phyloP scores from a whole-genome alignment of 2,888 invertebrate species.

The Caenorhabditis imperialis region DNA sequence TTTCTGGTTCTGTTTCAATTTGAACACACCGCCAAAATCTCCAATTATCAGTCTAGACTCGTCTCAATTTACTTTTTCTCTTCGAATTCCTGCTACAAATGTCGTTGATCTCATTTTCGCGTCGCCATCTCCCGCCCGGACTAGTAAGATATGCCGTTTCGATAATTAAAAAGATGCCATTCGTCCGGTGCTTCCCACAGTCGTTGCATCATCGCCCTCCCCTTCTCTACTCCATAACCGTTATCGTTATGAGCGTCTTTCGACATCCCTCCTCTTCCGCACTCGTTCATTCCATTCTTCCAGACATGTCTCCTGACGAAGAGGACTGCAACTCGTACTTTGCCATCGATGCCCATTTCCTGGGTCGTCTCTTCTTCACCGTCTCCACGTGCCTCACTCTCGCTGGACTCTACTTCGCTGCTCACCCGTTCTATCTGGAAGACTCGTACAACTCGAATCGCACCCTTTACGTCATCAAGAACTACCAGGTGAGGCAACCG shows the following conservation, averaged over 20 bases:
- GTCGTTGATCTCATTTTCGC: too few species aligned
- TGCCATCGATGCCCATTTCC: slow-evolving; percentile 23
- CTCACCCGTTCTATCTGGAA: slow-evolving; percentile 44
- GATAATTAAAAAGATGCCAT: slow-evolving; percentile 13
- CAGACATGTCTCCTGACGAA: slow-evolving; percentile 21
- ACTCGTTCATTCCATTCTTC: slow-evolving; percentile 3
- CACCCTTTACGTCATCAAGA: slow-evolving; percentile 24
- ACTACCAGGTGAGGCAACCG: slow-evolving; percentile 48
- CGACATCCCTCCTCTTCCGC: slow-evolving; percentile 12
- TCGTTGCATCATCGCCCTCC: neutral
- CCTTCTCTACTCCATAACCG: slow-evolving; percentile 40
- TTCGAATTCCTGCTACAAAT: too few species aligned
- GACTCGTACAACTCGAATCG: slow-evolving; percentile 22
- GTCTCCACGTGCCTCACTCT: slow-evolving; percentile 35
- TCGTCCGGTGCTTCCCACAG: slow-evolving; percentile 1
- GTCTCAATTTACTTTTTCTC: too few species aligned
- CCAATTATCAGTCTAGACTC: too few species aligned
- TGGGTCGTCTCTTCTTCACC: slow-evolving; percentile 34
- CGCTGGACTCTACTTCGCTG: slow-evolving; percentile 44
- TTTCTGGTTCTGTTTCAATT: too few species aligned
- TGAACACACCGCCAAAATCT: too few species aligned
- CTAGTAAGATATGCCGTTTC: too few species aligned
- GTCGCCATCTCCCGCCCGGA: too few species aligned
- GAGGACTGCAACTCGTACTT: slow-evolving; percentile 37
- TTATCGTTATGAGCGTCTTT: slow-evolving; percentile 41